These are phyloP conservation scores for Atta cephalotes DNA, from an alignment of 1,140 invertebrate genomes.

Conservation along the genomic window DNA sequence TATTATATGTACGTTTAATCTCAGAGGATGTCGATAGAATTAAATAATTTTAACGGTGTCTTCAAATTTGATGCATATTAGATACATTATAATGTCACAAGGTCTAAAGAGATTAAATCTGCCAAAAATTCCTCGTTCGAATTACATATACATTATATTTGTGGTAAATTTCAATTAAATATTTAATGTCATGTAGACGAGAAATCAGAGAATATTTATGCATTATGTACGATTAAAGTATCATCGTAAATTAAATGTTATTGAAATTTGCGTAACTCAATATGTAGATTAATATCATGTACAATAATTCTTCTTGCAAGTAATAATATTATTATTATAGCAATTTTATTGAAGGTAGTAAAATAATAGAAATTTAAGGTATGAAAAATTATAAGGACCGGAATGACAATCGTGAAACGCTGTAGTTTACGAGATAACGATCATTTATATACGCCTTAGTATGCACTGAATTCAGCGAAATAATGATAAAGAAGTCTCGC, in stretches of 20 bases:
- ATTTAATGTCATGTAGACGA: neutral
- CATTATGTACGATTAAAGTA: neutral
- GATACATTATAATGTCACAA: too few relatives aligned
- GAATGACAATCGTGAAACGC: neutral
- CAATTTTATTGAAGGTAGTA: neutral
- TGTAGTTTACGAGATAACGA: neutral
- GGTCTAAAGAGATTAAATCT: neutral
- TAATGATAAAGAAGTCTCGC: constrained; percentile 11
- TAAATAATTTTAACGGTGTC: too few relatives aligned
- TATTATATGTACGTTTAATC: too few relatives aligned
- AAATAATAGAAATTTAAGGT: neutral
- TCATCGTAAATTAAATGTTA: neutral
- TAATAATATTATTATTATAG: neutral
- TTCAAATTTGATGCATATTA: too few relatives aligned
- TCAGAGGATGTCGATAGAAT: too few relatives aligned
- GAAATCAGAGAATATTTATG: constrained; percentile 6
- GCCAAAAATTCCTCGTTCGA: neutral
- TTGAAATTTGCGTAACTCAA: neutral
- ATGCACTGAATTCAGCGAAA: constrained; percentile 28
- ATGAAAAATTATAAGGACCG: neutral
- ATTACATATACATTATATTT: neutral
- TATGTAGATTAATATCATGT: neutral
- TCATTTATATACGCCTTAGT: neutral
- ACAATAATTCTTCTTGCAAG: neutral
- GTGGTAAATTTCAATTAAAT: constrained; percentile 2